A percentile compares a stretch with the other conserved stretches of the same genome.
Evolutionary conservation across 2,797 vertebrate species (phyloP).

Genomic region (Xerus rutilus): DNA sequence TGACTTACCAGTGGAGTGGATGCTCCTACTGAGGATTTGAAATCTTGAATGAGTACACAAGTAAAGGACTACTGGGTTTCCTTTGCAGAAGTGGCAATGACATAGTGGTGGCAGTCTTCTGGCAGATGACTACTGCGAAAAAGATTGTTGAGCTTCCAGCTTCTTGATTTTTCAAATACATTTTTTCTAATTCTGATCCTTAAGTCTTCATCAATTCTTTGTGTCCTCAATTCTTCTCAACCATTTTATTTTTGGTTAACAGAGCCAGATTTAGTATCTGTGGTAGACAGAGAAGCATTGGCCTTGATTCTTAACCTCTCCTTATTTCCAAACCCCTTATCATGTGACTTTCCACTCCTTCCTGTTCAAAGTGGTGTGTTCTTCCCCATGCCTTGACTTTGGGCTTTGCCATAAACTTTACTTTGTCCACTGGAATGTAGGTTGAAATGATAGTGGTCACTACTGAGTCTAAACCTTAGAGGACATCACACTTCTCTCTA

Average conservation of each 20-base stretch:
- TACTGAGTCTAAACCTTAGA: neutral
- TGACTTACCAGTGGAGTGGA: neutral
- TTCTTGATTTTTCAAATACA: neutral
- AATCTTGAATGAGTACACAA: neutral
- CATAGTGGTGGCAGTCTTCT: neutral
- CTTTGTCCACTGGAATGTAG: neutral
- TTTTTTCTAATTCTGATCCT: neutral
- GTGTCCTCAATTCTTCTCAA: neutral
- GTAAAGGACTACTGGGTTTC: neutral
- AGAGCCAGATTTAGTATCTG: neutral
- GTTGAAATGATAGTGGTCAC: neutral
- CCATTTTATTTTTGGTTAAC: slow-evolving; percentile 20
- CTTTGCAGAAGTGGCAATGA: neutral
- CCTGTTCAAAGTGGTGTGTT: neutral
- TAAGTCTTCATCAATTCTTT: neutral
- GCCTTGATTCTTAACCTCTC: neutral
- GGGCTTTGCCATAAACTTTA: neutral
- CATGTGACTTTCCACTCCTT: neutral
- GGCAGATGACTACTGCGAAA: neutral
- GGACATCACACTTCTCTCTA: neutral
- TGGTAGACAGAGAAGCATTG: neutral
- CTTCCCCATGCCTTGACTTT: neutral
- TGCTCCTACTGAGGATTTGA: neutral
- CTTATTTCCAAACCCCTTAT: neutral
- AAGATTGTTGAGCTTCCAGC: neutral